Evolutionary conservation across 2,797 vertebrate species (phyloP), one percentile per base, ranked within the genome.

Genomic region (Premnoplex brunnescens): DNA sequence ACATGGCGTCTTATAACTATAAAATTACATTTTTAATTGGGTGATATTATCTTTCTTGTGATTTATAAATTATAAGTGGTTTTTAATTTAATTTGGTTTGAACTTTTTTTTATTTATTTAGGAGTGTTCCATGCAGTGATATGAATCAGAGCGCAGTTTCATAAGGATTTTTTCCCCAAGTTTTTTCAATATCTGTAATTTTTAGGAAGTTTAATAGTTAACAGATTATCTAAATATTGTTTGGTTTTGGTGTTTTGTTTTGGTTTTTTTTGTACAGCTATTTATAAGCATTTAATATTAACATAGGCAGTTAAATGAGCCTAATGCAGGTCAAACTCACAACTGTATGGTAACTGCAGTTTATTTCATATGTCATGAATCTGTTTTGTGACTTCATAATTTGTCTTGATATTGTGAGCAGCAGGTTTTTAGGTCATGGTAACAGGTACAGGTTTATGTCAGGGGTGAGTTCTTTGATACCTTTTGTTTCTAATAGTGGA

Each of bases 121-220:
- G 9, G 46, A 68, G 7, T 36, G 16, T 56, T 80, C 12, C 3
- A 0, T 79, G 28, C 28, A 77, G 13, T 39, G 12, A 32, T 81
- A 56, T 23, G 55, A 83, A 66, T 87, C 34, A 52, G 12, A 73
- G 28, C 20, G 36, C 10, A 18, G 39, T 55, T 63, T 46, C 7
- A 9, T 41, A 32, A 26, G 2, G 37, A 2, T 0, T 1, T 56
- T 69, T 64, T 62, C 26, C 4, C 3, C 4, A 37, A n/a, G 7
- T 48, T 49, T 44, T 75, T 78, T 54, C 13, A 34, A 71, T 71
- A 39, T 36, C 34, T 76, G 19, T 82, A 48, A 56, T 54, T 88
- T 95, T 86, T 74, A 74, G 30, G 24, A 54, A 32, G 30, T 63
- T 55, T 43, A 69, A 24, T 73, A 51, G 22, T 39, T 92, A 74